Evolutionary conservation across 2,888 invertebrate genomes (phyloP).

Genomic region (Psylliodes chrysocephalus): DNA sequence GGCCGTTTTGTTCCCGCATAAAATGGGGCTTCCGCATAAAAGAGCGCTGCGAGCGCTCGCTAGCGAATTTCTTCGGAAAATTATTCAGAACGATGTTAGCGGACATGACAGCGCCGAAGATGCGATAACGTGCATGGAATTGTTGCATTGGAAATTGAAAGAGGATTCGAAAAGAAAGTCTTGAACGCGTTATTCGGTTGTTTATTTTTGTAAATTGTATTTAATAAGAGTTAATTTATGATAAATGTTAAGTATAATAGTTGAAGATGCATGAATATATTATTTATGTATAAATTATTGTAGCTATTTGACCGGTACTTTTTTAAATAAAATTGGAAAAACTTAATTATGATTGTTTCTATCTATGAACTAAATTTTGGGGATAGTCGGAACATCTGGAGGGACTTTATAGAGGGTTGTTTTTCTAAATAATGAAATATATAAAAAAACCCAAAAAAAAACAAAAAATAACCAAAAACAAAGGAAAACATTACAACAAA

Average conservation of each 20-base stretch:
- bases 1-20: slow-evolving; percentile 93
- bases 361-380: no score
- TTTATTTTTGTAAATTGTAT: not conserved
- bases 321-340: not conserved
- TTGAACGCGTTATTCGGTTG: not conserved
- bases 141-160: slow-evolving; percentile 89
- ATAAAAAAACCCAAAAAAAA: no score
- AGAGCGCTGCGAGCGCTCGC: slow-evolving; percentile 87
- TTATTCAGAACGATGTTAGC: slow-evolving; percentile 87
- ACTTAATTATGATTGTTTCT: no score
- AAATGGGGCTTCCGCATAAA: slow-evolving; percentile 91
- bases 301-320: not conserved
- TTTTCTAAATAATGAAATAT: no score
- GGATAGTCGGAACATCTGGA: no score
- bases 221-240: slow-evolving; percentile 6
- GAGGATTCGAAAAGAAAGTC: slow-evolving; percentile 75
- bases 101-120: slow-evolving; percentile 99
- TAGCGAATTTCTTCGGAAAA: slow-evolving; percentile 86
- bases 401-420: no score
- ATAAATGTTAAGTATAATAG: not conserved
- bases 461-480: no score
- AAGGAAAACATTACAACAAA: no score
- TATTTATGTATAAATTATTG: slow-evolving; percentile 4
- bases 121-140: slow-evolving; percentile 92
- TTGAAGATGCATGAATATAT: not conserved